These are phyloP conservation scores for Apogon talboti DNA, from an alignment of 2,797 vertebrate species.

Conservation along the genomic window DNA sequence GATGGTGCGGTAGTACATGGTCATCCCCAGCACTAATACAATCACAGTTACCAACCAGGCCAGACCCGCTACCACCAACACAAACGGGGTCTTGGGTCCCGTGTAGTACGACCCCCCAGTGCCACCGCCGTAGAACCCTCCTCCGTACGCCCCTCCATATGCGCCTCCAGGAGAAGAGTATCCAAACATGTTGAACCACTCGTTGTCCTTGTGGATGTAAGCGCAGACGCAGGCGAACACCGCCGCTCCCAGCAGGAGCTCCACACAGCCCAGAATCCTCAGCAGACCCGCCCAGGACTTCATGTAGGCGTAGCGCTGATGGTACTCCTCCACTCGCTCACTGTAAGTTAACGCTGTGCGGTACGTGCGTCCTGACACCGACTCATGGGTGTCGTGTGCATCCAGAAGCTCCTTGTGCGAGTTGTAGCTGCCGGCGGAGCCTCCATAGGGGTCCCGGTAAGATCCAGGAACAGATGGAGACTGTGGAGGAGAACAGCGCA, in stretches of 20 bases:
- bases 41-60: conserved; percentile 93
- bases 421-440: conserved; percentile 84
- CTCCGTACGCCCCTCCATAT: conserved; percentile 78
- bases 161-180: conserved; percentile 88
- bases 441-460: conserved; percentile 82
- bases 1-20: conserved; percentile 97
- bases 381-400: conserved; percentile 70
- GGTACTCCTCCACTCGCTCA: conserved; percentile 89
- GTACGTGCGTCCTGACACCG: conserved; percentile 81
- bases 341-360: conserved; percentile 86
- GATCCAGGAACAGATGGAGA: conserved; percentile 84
- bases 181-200: conserved; percentile 96
- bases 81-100: conserved; percentile 93
- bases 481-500: conserved; percentile 89
- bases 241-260: conserved; percentile 92
- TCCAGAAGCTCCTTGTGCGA: conserved; percentile 85
- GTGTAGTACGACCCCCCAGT: conserved; percentile 87
- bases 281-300: conserved; percentile 97
- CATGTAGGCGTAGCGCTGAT: conserved; percentile 93
- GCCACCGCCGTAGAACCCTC: conserved; percentile 63
- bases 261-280: conserved; percentile 89
- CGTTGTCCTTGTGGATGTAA: conserved; percentile 96
- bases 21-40: conserved; percentile 93
- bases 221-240: conserved; percentile 97
- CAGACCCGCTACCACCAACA: conserved; percentile 90